Evolutionary conservation across 2,888 invertebrate genomes (phyloP), one percentile per base, ranked within the genome.

Genomic region (Lepidonotus clava): DNA sequence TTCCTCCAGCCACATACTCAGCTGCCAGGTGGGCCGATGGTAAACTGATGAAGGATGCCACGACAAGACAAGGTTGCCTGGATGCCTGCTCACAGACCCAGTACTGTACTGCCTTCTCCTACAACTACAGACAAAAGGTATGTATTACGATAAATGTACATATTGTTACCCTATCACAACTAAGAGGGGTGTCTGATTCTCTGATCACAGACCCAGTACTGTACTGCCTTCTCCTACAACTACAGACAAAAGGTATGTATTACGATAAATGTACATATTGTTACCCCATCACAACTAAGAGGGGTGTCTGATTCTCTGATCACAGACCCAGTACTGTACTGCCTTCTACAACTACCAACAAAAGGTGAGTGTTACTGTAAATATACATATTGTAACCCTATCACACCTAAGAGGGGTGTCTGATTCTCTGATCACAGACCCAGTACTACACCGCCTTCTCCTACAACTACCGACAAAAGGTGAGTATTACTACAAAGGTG

Each of bases 221-320:
- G 76, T n/a, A 76, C 76, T 24, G 76, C 76, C 38, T 34, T 76
- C n/a, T 76, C 76, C 38, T 76, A n/a, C 36, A 38, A 76, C 76
- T 34, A 34, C 38, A 34, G 32, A 8, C 21, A n/a, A 38, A 21
- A 40, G 8, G 1, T n/a, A n/a, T n/a, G n/a, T n/a, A n/a, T n/a
- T n/a, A n/a, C n/a, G n/a, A n/a, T n/a, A n/a, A n/a, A n/a, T n/a
- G n/a, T n/a, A n/a, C n/a, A n/a, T n/a, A n/a, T n/a, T n/a, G n/a
- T n/a, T n/a, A n/a, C n/a, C n/a, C n/a, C n/a, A n/a, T n/a, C n/a
- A n/a, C n/a, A n/a, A n/a, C n/a, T n/a, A n/a, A n/a, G n/a, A 34
- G 76, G 76, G 21, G 36, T 76, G 76, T 24, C 76, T 76, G 38
- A 14, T 14, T 36, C 18, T n/a, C 1, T 76, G 76, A 5, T 34